Evolutionary conservation across 2,113 vertebrate species (phyloP).

Genomic region (Melanerpes formicivorus): DNA sequence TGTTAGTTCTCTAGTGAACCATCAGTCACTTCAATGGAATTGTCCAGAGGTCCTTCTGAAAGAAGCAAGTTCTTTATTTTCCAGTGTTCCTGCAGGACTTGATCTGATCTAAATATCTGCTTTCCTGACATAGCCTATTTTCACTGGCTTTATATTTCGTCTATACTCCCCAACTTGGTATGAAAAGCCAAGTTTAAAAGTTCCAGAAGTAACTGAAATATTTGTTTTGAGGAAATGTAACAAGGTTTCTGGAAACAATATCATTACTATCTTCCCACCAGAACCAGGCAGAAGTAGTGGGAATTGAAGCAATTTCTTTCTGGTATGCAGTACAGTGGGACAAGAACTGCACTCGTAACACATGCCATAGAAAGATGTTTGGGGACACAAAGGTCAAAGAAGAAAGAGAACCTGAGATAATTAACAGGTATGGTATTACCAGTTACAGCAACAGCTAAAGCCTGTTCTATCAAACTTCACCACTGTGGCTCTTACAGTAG

Average conservation of each 20-base stretch:
- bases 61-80: not conserved
- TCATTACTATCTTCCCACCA: not conserved
- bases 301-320: not conserved
- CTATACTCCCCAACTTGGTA: not conserved
- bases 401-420: not conserved
- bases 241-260: not conserved
- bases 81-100: not conserved
- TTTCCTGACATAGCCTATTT: not conserved
- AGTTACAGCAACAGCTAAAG: conserved; percentile 16
- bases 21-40: not conserved
- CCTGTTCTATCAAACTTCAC: not conserved
- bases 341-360: not conserved
- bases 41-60: not conserved
- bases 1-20: not conserved
- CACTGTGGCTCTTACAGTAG: not conserved
- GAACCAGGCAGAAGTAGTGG: not conserved
- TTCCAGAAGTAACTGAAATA: not conserved
- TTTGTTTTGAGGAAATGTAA: not conserved
- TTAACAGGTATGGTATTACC: not conserved
- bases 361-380: not conserved
- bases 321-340: not conserved
- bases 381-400: not conserved
- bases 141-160: not conserved
- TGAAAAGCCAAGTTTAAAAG: not conserved
- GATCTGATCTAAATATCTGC: not conserved